phyloP scores from a whole-genome alignment of 1,140 invertebrate genomes.

The Reticulitermes speratus region DNA sequence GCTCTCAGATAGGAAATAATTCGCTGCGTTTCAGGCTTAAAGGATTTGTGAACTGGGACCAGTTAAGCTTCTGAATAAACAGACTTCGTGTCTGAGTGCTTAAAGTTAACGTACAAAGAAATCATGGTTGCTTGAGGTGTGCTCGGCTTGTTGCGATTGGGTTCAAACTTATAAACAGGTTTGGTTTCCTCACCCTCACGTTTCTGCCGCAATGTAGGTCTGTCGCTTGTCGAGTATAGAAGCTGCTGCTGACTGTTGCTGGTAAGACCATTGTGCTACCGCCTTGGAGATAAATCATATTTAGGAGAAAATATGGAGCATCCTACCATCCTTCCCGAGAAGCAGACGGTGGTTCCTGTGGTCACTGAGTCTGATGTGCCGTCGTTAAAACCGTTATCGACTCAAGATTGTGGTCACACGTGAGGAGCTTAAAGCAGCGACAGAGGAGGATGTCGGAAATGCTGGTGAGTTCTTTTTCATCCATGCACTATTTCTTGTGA shows the following conservation, averaged over 20 bases:
- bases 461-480: not conserved
- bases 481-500: too few relatives aligned
- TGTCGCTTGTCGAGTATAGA: not conserved
- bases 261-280: not conserved
- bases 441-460: not conserved
- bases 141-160: not conserved
- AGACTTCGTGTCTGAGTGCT: too few relatives aligned
- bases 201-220: not conserved
- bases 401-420: not conserved
- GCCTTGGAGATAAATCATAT: not conserved
- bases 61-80: too few relatives aligned
- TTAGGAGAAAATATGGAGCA: not conserved
- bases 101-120: not conserved
- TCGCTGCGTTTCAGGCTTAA: too few relatives aligned
- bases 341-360: not conserved
- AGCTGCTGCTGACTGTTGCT: not conserved
- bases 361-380: not conserved
- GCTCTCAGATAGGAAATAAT: too few relatives aligned
- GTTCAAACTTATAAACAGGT: not conserved
- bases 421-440: not conserved
- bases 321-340: not conserved
- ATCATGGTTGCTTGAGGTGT: not conserved
- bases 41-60: too few relatives aligned
- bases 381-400: not conserved
- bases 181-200: not conserved